Evolutionary conservation across 2,797 vertebrate genomes (phyloP).

Genomic region (Poeciliopsis infans): DNA sequence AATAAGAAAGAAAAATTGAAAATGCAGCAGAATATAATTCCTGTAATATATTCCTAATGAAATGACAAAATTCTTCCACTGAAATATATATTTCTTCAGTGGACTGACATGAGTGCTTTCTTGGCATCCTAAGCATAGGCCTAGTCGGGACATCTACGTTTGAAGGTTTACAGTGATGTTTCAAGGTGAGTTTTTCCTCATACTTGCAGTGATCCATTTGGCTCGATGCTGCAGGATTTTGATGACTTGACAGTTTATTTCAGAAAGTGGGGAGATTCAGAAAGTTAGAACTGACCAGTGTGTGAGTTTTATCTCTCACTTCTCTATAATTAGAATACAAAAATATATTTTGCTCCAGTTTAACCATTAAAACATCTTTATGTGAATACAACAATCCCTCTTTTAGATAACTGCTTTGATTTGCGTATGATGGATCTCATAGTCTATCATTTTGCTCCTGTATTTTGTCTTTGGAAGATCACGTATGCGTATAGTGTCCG

Average conservation of each 20-base stretch:
- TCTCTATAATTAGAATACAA: not conserved
- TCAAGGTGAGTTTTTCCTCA: too few relatives aligned
- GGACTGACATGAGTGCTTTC: too few relatives aligned
- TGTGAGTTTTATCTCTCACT: not conserved
- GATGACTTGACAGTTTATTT: too few relatives aligned
- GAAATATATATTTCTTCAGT: too few relatives aligned
- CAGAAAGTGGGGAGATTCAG: too few relatives aligned
- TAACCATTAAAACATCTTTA: constrained; percentile 20
- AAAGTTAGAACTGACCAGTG: too few relatives aligned
- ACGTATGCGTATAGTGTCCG: not conserved
- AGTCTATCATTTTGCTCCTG: not conserved
- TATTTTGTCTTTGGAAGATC: not conserved
- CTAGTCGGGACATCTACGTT: too few relatives aligned
- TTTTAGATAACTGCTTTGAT: not conserved
- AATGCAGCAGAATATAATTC: not conserved
- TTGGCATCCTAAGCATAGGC: too few relatives aligned
- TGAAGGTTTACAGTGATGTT: too few relatives aligned
- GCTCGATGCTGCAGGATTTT: too few relatives aligned
- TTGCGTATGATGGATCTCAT: not conserved
- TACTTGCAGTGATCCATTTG: too few relatives aligned
- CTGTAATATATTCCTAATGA: not conserved
- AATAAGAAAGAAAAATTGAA: not conserved
- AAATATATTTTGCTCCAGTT: not conserved
- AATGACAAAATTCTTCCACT: not conserved
- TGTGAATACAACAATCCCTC: constrained; percentile 5